Conservation (phyloP, 1,140 invertebrate genomes). For the Gonioctena quinquepunctata region DNA sequence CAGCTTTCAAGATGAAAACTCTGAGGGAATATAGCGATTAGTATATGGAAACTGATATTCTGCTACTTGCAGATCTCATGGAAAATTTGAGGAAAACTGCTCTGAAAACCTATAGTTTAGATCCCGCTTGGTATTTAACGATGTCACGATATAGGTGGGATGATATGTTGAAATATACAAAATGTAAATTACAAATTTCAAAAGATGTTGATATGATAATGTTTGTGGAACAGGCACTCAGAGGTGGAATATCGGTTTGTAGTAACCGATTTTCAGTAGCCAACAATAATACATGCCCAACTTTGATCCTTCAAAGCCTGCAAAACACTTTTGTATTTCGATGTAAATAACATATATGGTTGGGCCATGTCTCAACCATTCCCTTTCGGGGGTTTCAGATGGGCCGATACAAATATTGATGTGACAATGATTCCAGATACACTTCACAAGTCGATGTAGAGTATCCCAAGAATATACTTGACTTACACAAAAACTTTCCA, state of each 20-base stretch:
- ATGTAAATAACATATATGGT: slow-evolving; percentile 63
- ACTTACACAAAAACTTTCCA: slow-evolving; percentile 52
- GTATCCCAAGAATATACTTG: slow-evolving; percentile 23
- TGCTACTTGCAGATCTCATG: slow-evolving; percentile 54
- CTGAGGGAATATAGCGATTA: slow-evolving; percentile 55
- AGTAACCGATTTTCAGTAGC: slow-evolving; percentile 47
- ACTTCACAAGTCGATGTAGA: slow-evolving; percentile 45
- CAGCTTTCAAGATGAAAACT: slow-evolving; percentile 48
- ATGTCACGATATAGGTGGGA: slow-evolving; percentile 50
- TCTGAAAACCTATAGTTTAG: slow-evolving; percentile 40
- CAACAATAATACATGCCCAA: slow-evolving; percentile 54
- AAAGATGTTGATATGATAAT: slow-evolving; percentile 52
- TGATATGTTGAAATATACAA: slow-evolving; percentile 36
- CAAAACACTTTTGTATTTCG: slow-evolving; percentile 55
- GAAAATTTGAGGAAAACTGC: slow-evolving; percentile 49
- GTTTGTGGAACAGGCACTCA: slow-evolving; percentile 51
- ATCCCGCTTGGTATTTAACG: slow-evolving; percentile 49
- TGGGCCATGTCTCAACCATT: slow-evolving; percentile 24
- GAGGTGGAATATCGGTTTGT: slow-evolving; percentile 49
- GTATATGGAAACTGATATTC: slow-evolving; percentile 57
- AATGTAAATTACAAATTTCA: slow-evolving; percentile 43
- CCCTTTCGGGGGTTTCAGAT: background rate
- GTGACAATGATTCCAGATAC: slow-evolving; percentile 48
- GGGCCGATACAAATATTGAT: slow-evolving; percentile 40
- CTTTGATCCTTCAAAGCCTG: background rate